These are phyloP conservation scores for Poecilobothrus nobilitatus DNA, from an alignment of 2,888 invertebrate genomes.

Conservation along the genomic window DNA sequence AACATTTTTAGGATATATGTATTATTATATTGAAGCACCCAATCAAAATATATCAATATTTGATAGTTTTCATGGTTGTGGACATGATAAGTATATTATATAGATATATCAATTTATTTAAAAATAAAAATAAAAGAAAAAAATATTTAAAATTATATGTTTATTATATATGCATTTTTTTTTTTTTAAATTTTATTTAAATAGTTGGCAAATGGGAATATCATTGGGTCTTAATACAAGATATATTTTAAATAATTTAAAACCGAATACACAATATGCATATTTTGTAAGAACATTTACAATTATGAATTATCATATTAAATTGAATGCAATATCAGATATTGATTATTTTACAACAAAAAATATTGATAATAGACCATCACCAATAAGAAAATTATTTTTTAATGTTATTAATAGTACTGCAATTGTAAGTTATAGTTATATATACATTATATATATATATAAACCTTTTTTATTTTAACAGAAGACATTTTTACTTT, in stretches of 20 bases:
- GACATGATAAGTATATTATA: slow-evolving; percentile 59
- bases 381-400: slow-evolving; percentile 33
- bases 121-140: too few relatives aligned
- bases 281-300: slow-evolving; percentile 89
- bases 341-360: slow-evolving; percentile 72
- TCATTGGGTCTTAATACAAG: slow-evolving; percentile 41
- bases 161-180: too few relatives aligned
- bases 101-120: background rate
- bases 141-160: too few relatives aligned
- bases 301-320: slow-evolving; percentile 57
- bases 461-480: too few relatives aligned
- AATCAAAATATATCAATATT: slow-evolving; percentile 68
- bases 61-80: slow-evolving; percentile 85
- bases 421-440: slow-evolving; percentile 35
- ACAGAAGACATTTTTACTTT: too few relatives aligned
- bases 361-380: slow-evolving; percentile 43
- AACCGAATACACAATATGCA: slow-evolving; percentile 86
- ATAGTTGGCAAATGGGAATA: slow-evolving; percentile 59
- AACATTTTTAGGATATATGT: slow-evolving; percentile 79
- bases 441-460: too few relatives aligned
- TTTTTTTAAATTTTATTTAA: too few relatives aligned
- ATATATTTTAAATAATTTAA: slow-evolving; percentile 58
- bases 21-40: slow-evolving; percentile 73
- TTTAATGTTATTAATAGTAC: slow-evolving; percentile 30
- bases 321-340: slow-evolving; percentile 68